A percentile compares a stretch with the other conserved stretches of the same genome.
Conservation (phyloP, 1,140 invertebrate species). For the Diploscapter pachys region DNA sequence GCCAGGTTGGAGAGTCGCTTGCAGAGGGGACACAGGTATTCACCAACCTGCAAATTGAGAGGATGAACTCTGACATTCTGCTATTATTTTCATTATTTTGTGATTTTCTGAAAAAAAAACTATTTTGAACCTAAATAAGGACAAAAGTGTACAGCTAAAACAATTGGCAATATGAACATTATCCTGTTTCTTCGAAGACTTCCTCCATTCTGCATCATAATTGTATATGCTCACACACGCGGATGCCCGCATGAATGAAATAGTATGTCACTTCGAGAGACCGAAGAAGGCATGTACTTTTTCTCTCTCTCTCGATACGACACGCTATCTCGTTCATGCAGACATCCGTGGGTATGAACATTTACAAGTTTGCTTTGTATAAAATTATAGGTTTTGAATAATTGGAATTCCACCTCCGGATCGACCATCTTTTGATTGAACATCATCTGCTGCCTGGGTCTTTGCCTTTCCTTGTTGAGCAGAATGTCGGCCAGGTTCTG, state of each 20-base stretch:
- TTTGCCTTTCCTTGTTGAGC: conserved; percentile 76
- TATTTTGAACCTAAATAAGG: neutral
- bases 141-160: too few relatives aligned
- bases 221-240: too few relatives aligned
- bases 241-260: too few relatives aligned
- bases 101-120: conserved; percentile 10
- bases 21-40: conserved; percentile 94
- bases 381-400: neutral
- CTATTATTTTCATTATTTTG: conserved; percentile 2
- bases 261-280: too few relatives aligned
- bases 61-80: conserved; percentile 5
- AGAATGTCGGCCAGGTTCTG: conserved; percentile 74
- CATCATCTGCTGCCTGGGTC: conserved; percentile 67
- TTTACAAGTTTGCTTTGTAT: too few relatives aligned
- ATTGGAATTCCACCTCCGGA: conserved; percentile 66
- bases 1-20: conserved; percentile 90
- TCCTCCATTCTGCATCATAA: too few relatives aligned
- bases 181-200: too few relatives aligned
- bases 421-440: conserved; percentile 77
- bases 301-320: too few relatives aligned
- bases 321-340: too few relatives aligned
- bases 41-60: conserved; percentile 78
- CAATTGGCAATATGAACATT: neutral
- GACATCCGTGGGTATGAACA: too few relatives aligned
- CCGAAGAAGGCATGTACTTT: neutral